These are phyloP conservation scores for Clanis bilineata DNA, from an alignment of 2,888 invertebrate genomes.

Conservation along the genomic window DNA sequence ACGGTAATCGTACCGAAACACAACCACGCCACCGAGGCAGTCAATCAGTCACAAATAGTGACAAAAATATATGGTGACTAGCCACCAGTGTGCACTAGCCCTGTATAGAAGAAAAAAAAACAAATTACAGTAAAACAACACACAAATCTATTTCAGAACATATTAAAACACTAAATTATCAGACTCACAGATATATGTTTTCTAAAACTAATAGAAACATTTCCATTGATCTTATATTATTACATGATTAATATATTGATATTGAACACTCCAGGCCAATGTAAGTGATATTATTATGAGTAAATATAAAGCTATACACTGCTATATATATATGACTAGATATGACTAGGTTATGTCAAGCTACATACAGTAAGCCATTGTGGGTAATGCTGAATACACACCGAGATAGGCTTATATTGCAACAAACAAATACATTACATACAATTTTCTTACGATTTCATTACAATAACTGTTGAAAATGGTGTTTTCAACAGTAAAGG, in stretches of 20 bases:
- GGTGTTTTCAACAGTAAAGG: too few relatives aligned
- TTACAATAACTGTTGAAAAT: too few relatives aligned
- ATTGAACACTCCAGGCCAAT: constrained; percentile 56
- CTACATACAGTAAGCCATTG: constrained; percentile 50
- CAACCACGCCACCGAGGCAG: too few relatives aligned
- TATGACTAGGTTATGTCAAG: constrained; percentile 39
- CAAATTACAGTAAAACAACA: background rate
- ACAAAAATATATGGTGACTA: too few relatives aligned
- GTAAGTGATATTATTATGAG: constrained; percentile 20
- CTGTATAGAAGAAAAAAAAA: background rate
- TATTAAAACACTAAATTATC: constrained; percentile 23
- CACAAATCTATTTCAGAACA: constrained; percentile 9
- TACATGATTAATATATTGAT: constrained; percentile 32
- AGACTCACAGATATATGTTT: constrained; percentile 24
- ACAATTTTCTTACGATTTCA: too few relatives aligned
- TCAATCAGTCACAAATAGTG: too few relatives aligned
- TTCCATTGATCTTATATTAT: constrained; percentile 13
- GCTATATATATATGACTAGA: constrained; percentile 41
- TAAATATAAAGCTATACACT: constrained; percentile 15
- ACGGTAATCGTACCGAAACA: too few relatives aligned
- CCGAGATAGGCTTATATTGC: constrained; percentile 24
- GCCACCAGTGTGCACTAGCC: too few relatives aligned
- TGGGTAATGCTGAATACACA: constrained; percentile 27
- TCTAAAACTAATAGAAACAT: constrained; percentile 19
- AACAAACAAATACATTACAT: background rate